Percentiles rank a stretch among this genome's conserved stretches.
phyloP scores from a whole-genome alignment of 2,113 vertebrate genomes.

The Microcebus lehilahytsara region DNA sequence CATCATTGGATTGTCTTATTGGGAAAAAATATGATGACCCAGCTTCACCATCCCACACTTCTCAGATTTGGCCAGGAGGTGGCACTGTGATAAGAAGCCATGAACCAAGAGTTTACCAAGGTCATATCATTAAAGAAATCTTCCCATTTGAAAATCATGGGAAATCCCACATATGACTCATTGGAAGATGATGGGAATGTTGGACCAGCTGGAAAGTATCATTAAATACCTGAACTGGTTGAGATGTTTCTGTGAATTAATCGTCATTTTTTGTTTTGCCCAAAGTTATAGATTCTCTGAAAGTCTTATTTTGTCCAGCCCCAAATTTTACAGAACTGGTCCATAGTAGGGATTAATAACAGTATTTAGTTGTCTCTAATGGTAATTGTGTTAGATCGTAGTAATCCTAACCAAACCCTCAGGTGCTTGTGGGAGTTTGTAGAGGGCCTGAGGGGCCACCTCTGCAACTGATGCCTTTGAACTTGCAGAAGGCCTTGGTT shows the following conservation, averaged over 20 bases:
- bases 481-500: background rate
- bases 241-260: background rate
- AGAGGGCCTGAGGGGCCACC: background rate
- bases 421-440: background rate
- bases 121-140: background rate
- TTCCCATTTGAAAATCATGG: background rate
- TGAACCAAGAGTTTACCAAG: background rate
- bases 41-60: background rate
- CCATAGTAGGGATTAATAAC: background rate
- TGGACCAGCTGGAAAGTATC: background rate
- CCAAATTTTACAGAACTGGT: background rate
- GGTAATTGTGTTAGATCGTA: background rate
- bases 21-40: background rate
- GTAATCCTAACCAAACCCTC: background rate
- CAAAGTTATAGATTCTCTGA: background rate
- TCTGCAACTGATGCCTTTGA: background rate
- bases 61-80: constrained; percentile 3
- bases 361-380: background rate
- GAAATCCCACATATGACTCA: background rate
- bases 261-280: background rate
- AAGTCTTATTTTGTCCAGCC: constrained; percentile 16
- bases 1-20: background rate
- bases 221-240: background rate
- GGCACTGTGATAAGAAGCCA: background rate
- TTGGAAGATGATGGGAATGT: background rate